Evolutionary conservation across 2,113 vertebrate species (phyloP).

Genomic region (Plectropomus leopardus): DNA sequence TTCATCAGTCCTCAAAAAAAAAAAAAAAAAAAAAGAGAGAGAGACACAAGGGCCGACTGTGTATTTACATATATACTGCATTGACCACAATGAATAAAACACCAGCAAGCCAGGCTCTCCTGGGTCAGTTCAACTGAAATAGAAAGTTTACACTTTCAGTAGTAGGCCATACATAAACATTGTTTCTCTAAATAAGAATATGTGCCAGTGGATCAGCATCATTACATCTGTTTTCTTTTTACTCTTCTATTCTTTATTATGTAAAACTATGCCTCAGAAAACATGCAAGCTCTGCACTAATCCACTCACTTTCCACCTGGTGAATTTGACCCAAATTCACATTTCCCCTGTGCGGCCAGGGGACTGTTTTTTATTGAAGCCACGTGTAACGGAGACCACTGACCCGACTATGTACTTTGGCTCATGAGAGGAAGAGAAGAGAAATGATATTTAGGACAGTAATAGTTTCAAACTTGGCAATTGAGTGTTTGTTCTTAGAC

Average conservation of each 20-base stretch:
- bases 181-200: slow-evolving; percentile 77
- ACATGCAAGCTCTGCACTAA: slow-evolving; percentile 75
- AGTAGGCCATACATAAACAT: slow-evolving; percentile 79
- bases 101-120: slow-evolving; percentile 52
- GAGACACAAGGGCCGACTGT: slow-evolving; percentile 37
- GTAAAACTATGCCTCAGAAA: slow-evolving; percentile 80
- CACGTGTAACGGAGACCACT: slow-evolving; percentile 79
- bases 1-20: slow-evolving; percentile 48
- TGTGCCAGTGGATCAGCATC: slow-evolving; percentile 74
- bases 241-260: slow-evolving; percentile 76
- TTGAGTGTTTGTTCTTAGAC: slow-evolving; percentile 66
- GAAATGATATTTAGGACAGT: slow-evolving; percentile 70
- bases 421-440: slow-evolving; percentile 52
- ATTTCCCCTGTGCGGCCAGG: slow-evolving; percentile 68
- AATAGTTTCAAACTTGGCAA: slow-evolving; percentile 65
- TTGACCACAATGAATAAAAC: slow-evolving; percentile 78
- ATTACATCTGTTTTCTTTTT: slow-evolving; percentile 80
- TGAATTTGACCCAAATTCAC: slow-evolving; percentile 83
- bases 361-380: slow-evolving; percentile 79
- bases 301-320: slow-evolving; percentile 83
- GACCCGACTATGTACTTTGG: slow-evolving; percentile 78
- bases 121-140: slow-evolving; percentile 75
- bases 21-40: slow-evolving; percentile 34
- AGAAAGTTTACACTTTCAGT: slow-evolving; percentile 71
- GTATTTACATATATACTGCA: slow-evolving; percentile 76